These are phyloP conservation scores for Oxygymnocypris stewartii DNA, from an alignment of 2,113 vertebrate species.

Conservation along the genomic window DNA sequence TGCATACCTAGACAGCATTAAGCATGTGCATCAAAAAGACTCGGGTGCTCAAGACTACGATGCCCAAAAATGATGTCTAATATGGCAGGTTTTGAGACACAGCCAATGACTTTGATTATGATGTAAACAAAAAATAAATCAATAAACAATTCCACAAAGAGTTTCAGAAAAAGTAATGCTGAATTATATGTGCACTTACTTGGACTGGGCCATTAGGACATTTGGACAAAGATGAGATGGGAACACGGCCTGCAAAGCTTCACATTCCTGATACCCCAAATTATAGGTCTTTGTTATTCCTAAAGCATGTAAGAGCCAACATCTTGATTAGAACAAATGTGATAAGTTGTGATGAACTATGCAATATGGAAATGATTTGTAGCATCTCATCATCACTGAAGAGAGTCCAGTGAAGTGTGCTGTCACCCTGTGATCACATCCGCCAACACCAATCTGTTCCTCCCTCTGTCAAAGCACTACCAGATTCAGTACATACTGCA, in stretches of 20 bases:
- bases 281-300: conserved; percentile 91
- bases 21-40: too few relatives aligned
- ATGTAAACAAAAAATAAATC: too few relatives aligned
- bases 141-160: too few relatives aligned
- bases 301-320: conserved; percentile 53
- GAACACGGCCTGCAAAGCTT: conserved; percentile 87
- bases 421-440: neutral
- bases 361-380: conserved; percentile 7
- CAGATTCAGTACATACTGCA: conserved; percentile 51
- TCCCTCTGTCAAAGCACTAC: conserved; percentile 42
- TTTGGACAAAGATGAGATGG: conserved; percentile 83
- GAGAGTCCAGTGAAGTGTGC: conserved; percentile 9
- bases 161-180: too few relatives aligned
- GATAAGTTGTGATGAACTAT: neutral
- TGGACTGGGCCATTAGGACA: conserved; percentile 69
- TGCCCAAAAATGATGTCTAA: too few relatives aligned
- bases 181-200: conserved; percentile 70
- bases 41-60: too few relatives aligned
- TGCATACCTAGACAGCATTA: too few relatives aligned
- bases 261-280: conserved; percentile 84
- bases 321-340: conserved; percentile 41
- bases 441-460: conserved; percentile 25
- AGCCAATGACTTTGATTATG: too few relatives aligned
- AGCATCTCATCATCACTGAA: conserved; percentile 1
- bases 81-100: too few relatives aligned